A percentile compares a stretch with the other conserved stretches of the same genome.
phyloP scores from a whole-genome alignment of 2,888 invertebrate species.

The Arrhopalites spinosus region DNA sequence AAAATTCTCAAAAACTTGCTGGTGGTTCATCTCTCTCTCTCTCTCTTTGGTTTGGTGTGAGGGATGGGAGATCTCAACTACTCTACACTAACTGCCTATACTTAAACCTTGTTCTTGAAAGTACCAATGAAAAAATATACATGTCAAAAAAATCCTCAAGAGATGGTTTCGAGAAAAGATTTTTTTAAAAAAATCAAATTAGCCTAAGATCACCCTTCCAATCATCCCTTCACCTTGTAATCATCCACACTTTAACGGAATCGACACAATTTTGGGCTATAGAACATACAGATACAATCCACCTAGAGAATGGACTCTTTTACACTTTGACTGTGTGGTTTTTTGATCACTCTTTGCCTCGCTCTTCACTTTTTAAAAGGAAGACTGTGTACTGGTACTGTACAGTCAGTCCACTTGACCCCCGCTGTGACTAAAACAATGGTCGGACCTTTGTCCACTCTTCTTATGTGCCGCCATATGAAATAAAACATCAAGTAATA shows the following conservation, averaged over 20 bases:
- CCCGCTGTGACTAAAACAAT: constrained; percentile 48
- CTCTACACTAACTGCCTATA: neutral
- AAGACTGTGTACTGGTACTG: no score
- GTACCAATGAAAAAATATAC: constrained; percentile 1
- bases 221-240: constrained; percentile 54
- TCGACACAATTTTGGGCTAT: constrained; percentile 43
- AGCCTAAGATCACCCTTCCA: constrained; percentile 52
- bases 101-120: constrained; percentile 4
- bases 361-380: neutral
- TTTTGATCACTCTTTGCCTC: constrained; percentile 13
- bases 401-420: constrained; percentile 40
- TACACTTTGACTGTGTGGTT: neutral
- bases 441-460: constrained; percentile 36
- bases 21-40: no score
- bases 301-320: neutral
- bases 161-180: neutral
- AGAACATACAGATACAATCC: constrained; percentile 13
- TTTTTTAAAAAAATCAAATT: constrained; percentile 55
- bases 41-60: no score
- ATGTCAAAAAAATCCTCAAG: constrained; percentile 12
- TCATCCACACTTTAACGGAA: constrained; percentile 56
- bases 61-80: neutral
- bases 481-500: constrained; percentile 32
- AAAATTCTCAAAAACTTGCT: no score
- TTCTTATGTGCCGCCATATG: constrained; percentile 25